phyloP scores from a whole-genome alignment of 2,113 vertebrate genomes.

The Uria lomvia region DNA sequence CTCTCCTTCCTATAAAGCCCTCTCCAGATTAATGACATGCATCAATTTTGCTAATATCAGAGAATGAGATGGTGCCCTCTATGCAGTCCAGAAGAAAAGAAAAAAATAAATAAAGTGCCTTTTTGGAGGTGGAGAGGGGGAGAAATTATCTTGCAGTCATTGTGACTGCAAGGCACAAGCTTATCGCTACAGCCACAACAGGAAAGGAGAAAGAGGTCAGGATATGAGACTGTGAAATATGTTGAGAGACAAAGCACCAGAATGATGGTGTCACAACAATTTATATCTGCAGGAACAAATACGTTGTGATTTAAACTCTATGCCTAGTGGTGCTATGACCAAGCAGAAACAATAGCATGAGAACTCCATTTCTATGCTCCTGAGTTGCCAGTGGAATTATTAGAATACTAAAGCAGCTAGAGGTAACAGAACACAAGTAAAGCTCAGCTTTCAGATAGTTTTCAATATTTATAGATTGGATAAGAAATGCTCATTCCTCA shows the following conservation, averaged over 20 bases:
- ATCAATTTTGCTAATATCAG: neutral
- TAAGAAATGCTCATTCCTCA: neutral
- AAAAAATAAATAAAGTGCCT: neutral
- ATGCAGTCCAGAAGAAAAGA: neutral
- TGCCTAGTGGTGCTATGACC: neutral
- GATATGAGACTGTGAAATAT: neutral
- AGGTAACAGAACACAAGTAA: neutral
- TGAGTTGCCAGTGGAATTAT: neutral
- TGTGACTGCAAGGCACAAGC: neutral
- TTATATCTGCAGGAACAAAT: neutral
- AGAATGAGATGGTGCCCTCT: neutral
- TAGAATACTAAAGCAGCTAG: neutral
- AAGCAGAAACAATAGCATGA: neutral
- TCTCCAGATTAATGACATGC: neutral
- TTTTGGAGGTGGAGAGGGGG: neutral
- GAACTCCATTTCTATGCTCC: neutral
- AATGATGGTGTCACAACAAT: neutral
- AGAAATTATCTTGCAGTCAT: neutral
- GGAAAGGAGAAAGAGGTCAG: neutral
- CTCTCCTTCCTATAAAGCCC: neutral
- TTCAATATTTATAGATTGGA: neutral
- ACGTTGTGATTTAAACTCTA: neutral
- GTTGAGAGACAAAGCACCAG: neutral
- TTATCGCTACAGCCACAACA: neutral
- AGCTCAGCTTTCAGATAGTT: neutral